phyloP scores from a whole-genome alignment of 1,140 invertebrate genomes.

The Caerostris darwini region DNA sequence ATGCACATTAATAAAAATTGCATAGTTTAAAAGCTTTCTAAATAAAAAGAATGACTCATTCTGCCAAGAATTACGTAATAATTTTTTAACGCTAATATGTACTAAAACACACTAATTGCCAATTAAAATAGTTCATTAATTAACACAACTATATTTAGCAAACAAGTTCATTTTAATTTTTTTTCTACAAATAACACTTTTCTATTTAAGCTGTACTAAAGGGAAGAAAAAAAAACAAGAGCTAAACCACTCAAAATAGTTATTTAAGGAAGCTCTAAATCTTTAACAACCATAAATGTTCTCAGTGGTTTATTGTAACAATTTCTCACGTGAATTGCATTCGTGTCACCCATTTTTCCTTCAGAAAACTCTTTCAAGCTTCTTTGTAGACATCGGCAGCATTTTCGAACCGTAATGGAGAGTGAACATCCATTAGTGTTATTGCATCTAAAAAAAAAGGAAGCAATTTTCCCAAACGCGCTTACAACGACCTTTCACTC shows the following conservation, averaged over 20 bases:
- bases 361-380: slow-evolving; percentile 1
- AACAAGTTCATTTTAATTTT: not conserved
- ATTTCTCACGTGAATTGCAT: slow-evolving; percentile 1
- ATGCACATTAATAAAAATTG: no score
- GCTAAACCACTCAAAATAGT: not conserved
- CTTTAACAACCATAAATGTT: not conserved
- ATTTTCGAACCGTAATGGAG: slow-evolving; percentile 6
- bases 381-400: not conserved
- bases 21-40: no score
- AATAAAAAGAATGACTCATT: no score
- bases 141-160: no score
- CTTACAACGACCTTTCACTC: not conserved
- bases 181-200: not conserved
- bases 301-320: not conserved
- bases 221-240: not conserved
- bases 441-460: not conserved
- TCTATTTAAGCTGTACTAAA: not conserved
- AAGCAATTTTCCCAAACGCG: not conserved
- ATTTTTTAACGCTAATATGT: no score
- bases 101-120: no score
- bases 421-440: slow-evolving; percentile 6
- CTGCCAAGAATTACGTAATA: no score
- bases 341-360: not conserved
- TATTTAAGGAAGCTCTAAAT: slow-evolving; percentile 1
- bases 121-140: no score